Evolutionary conservation across 2,888 invertebrate species (phyloP).

Genomic region (Trachelus iudaicus): DNA sequence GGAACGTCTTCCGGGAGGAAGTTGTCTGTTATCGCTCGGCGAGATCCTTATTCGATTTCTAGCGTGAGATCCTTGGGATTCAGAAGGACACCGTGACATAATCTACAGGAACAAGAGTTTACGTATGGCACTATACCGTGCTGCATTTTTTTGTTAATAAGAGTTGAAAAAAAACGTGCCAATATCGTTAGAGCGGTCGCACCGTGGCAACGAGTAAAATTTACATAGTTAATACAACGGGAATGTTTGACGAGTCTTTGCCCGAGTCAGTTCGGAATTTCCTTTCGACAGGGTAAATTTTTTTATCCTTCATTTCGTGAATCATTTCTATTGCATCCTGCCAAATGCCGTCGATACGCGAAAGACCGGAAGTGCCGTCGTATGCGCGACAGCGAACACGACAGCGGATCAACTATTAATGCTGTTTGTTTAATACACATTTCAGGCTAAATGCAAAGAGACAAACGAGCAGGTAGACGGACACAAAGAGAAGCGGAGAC

Average conservation of each 20-base stretch:
- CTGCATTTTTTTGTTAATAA: not conserved
- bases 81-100: not conserved
- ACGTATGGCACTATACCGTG: not conserved
- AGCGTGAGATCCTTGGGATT: not conserved
- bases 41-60: not conserved
- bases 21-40: not conserved
- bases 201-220: not conserved
- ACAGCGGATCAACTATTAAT: constrained; percentile 44
- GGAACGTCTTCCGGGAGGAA: not conserved
- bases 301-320: not conserved
- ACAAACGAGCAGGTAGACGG: constrained; percentile 48
- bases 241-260: not conserved
- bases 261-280: not conserved
- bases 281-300: not conserved
- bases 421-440: constrained; percentile 49
- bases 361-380: constrained; percentile 2
- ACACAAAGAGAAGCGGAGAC: constrained; percentile 46
- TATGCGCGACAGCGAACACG: constrained; percentile 1
- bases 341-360: not conserved
- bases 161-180: not conserved
- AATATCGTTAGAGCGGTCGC: not conserved
- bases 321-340: not conserved
- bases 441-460: constrained; percentile 42
- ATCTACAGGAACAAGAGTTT: not conserved
- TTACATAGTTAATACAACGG: not conserved